Conservation (phyloP, 2,888 invertebrate species). For the Carabus problematicus region DNA sequence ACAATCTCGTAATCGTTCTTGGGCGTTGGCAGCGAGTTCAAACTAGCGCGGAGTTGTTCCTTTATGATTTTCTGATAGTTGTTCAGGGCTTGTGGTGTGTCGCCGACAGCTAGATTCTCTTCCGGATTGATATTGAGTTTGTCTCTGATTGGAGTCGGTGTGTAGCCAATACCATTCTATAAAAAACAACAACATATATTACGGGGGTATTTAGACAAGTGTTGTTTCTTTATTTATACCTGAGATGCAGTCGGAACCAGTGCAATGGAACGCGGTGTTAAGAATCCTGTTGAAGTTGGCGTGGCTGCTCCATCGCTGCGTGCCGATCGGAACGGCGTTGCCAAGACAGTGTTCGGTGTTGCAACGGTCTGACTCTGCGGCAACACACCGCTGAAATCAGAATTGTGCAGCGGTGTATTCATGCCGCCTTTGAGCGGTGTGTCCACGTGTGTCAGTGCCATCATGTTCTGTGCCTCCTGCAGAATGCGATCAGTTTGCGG, state of each 20-base stretch:
- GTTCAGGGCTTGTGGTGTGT: slow-evolving; percentile 73
- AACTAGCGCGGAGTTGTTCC: slow-evolving; percentile 76
- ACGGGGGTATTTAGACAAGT: slow-evolving; percentile 18
- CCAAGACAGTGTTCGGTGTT: slow-evolving; percentile 91
- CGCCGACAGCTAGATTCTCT: slow-evolving; percentile 74
- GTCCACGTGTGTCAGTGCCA: slow-evolving; percentile 97
- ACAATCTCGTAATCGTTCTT: slow-evolving; percentile 99
- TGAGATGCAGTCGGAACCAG: slow-evolving; percentile 56
- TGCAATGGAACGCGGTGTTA: slow-evolving; percentile 63
- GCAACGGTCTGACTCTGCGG: slow-evolving; percentile 75
- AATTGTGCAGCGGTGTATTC: slow-evolving; percentile 91
- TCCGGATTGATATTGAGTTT: slow-evolving; percentile 95
- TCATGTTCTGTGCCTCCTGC: slow-evolving; percentile 98
- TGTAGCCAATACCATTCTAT: slow-evolving; percentile 54
- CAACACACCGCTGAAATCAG: slow-evolving; percentile 85
- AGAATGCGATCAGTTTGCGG: slow-evolving; percentile 82
- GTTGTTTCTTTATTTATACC: slow-evolving; percentile 24
- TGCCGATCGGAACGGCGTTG: slow-evolving; percentile 82
- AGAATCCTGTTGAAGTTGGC: slow-evolving; percentile 68
- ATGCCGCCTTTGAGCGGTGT: slow-evolving; percentile 96
- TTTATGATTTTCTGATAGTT: slow-evolving; percentile 75
- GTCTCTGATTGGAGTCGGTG: slow-evolving; percentile 85
- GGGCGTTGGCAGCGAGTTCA: slow-evolving; percentile 85
- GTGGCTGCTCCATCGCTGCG: slow-evolving; percentile 71
- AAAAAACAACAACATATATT: slow-evolving; percentile 27